Evolutionary conservation across 2,888 invertebrate genomes (phyloP), one percentile per base, ranked within the genome.

Genomic region (Amitus sp.): DNA sequence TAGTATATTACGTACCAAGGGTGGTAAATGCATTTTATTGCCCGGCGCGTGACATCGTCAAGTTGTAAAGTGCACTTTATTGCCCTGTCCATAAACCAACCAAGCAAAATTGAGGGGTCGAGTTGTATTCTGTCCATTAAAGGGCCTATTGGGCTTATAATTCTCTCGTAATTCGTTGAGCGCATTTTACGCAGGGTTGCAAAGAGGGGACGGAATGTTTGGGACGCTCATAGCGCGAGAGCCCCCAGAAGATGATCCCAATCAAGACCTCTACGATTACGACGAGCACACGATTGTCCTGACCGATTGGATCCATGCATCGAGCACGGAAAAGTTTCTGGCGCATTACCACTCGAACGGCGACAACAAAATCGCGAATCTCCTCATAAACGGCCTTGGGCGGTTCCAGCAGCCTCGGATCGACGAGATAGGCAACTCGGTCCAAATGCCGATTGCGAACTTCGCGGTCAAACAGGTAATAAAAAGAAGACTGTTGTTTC

Each of bases 271-370:
- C 0, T 96, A 94, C 79, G 95, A 96, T 75, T 87, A 87, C 71
- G 95, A 96, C 77, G 89, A 90, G 30, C 94, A 95, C 81, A 87
- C 88, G 1, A 87, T 96, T 77, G 82, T 88, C 2, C 85, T 95
- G 1, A 88, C 90, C 28, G 96, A 96, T 77, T 96, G 96, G 96
- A 87, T 90, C 34, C 90, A 91, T 68, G 86, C 87, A 62, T 81
- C 90, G 2, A 89, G 92, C 0, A 85, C 89, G 12, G 86, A 88
- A 1, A 91, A 90, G 82, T 95, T 95, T 81, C 85, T 92, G 0
- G 87, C 88, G n/a, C 95, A 96, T 78, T 93, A 94, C 76, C 94
- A 95, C 75, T 89, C 91, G 0, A 84, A 85, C 17, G 94, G 92
- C 0, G 89, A 91, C 73, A 95, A 95, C 78, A 94, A 94, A 72